Evolutionary conservation across 2,888 invertebrate genomes (phyloP).

Genomic region (Merodon equestris): DNA sequence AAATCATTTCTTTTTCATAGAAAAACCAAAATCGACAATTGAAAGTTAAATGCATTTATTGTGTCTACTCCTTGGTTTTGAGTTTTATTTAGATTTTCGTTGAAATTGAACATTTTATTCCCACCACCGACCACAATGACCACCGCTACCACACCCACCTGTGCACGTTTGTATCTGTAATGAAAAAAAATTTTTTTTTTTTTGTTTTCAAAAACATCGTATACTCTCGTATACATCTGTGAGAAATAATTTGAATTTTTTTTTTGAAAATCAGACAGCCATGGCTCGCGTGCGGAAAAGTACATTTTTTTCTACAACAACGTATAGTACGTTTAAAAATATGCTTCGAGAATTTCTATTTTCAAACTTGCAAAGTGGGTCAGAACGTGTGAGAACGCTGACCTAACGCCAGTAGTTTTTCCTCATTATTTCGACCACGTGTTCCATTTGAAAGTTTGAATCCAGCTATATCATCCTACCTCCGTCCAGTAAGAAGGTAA

Average conservation of each 20-base stretch:
- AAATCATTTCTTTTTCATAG: constrained; percentile 13
- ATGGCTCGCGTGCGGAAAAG: constrained; percentile 44
- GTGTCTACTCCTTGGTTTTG: too few species aligned
- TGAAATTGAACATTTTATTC: constrained; percentile 12
- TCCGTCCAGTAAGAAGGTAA: constrained; percentile 23
- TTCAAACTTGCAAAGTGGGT: constrained; percentile 63
- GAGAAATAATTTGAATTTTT: neutral
- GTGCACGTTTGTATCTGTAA: constrained; percentile 60
- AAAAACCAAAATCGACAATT: constrained; percentile 22
- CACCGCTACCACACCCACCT: constrained; percentile 44
- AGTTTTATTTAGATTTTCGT: constrained; percentile 20
- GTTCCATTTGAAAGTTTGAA: constrained; percentile 14
- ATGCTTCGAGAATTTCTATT: constrained; percentile 78
- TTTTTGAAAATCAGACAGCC: constrained; percentile 21
- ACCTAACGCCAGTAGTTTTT: too few species aligned
- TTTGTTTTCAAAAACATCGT: too few species aligned
- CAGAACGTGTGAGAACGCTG: constrained; percentile 24
- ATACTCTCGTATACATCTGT: too few species aligned
- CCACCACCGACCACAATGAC: constrained; percentile 17
- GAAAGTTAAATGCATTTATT: constrained; percentile 46
- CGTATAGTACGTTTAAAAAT: constrained; percentile 57
- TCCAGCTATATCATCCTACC: constrained; percentile 9
- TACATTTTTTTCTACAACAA: constrained; percentile 29
- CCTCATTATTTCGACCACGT: constrained; percentile 21
- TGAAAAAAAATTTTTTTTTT: too few species aligned